A percentile compares a stretch with the other conserved stretches of the same genome.
Conservation (phyloP, 1,140 invertebrate species). For the Cotesia glomerata region DNA sequence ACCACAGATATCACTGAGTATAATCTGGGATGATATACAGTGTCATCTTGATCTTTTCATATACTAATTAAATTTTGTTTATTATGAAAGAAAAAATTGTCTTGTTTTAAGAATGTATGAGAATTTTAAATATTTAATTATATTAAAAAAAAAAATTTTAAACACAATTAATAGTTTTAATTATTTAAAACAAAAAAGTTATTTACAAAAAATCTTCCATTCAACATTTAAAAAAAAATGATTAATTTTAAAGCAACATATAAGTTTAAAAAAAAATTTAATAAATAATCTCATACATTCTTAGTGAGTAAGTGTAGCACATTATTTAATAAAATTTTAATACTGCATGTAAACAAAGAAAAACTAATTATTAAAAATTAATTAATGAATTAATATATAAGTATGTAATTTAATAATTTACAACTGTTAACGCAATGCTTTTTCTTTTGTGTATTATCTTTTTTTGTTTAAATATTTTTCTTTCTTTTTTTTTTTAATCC, state of each 20-base stretch:
- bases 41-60: too few relatives aligned
- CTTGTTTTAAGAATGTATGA: neutral
- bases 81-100: neutral
- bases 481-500: slow-evolving; percentile 40
- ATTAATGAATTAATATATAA: slow-evolving; percentile 54
- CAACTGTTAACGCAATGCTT: slow-evolving; percentile 60
- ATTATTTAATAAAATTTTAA: slow-evolving; percentile 19
- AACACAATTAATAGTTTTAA: too few relatives aligned
- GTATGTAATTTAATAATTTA: slow-evolving; percentile 49
- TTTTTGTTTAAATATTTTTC: slow-evolving; percentile 84
- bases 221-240: neutral
- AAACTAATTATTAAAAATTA: slow-evolving; percentile 42
- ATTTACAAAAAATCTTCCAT: too few relatives aligned
- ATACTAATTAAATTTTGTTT: neutral
- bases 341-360: slow-evolving; percentile 39
- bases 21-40: too few relatives aligned
- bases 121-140: too few relatives aligned
- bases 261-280: neutral
- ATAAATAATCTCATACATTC: neutral
- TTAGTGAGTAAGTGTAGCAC: slow-evolving; percentile 18
- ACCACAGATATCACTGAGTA: too few relatives aligned
- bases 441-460: slow-evolving; percentile 46
- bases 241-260: slow-evolving; percentile 19
- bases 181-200: too few relatives aligned
- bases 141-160: too few relatives aligned